Evolutionary conservation across 2,113 vertebrate genomes (phyloP).

Genomic region (Cebidichthys violaceus): DNA sequence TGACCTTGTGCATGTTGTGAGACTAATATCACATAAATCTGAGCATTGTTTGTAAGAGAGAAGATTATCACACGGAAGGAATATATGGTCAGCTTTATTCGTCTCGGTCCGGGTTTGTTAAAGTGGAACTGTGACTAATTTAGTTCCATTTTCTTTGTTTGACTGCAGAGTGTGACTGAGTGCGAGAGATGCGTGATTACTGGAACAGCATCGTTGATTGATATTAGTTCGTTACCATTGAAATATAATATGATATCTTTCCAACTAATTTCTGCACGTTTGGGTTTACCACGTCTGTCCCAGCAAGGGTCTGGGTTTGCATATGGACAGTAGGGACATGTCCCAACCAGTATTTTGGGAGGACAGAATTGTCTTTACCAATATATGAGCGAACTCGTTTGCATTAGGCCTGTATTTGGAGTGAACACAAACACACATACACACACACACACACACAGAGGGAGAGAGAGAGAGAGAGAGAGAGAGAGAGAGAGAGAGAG

Average conservation of each 20-base stretch:
- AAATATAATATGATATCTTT: not conserved
- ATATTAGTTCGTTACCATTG: not conserved
- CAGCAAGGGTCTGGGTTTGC: not conserved
- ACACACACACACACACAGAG: too few relatives aligned
- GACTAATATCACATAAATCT: not conserved
- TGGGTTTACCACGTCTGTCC: too few relatives aligned
- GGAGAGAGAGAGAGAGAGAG: too few relatives aligned
- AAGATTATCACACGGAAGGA: not conserved
- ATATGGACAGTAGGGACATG: not conserved
- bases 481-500: too few relatives aligned
- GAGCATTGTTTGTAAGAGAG: not conserved
- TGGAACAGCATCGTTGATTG: not conserved
- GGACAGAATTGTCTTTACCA: not conserved
- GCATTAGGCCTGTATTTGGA: too few relatives aligned
- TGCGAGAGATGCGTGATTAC: not conserved
- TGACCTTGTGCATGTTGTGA: slow-evolving; percentile 29
- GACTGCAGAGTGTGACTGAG: not conserved
- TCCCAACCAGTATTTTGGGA: not conserved
- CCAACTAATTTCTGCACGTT: not conserved
- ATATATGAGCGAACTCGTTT: too few relatives aligned
- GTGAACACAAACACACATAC: too few relatives aligned
- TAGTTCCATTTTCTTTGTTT: not conserved
- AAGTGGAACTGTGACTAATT: not conserved
- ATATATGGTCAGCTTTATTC: not conserved
- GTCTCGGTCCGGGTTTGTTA: not conserved